phyloP scores from a whole-genome alignment of 1,140 invertebrate species.

The Drosophila athabasca region DNA sequence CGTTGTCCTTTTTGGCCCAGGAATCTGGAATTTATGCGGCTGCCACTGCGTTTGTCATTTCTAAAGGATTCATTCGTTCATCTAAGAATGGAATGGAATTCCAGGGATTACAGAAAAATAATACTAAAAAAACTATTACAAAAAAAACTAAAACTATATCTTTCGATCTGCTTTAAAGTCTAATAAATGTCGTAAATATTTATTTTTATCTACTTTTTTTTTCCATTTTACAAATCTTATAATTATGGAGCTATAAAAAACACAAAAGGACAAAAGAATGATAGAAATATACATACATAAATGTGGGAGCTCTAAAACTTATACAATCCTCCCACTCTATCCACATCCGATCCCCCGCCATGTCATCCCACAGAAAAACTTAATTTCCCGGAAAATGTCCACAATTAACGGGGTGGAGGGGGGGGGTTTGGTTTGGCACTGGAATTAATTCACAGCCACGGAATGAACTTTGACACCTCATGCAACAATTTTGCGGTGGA shows the following conservation, averaged over 20 bases:
- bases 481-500: constrained; percentile 83
- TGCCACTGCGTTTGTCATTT: constrained; percentile 63
- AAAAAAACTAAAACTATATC: constrained; percentile 7
- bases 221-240: no score
- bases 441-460: constrained; percentile 75
- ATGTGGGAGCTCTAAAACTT: neutral
- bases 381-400: constrained; percentile 83
- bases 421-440: constrained; percentile 25
- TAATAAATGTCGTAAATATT: no score
- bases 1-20: constrained; percentile 6
- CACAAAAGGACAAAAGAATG: no score
- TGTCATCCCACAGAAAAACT: constrained; percentile 46
- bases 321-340: neutral
- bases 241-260: no score
- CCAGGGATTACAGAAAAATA: constrained; percentile 60
- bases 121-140: constrained; percentile 30
- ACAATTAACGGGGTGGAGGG: constrained; percentile 62
- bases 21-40: constrained; percentile 64
- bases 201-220: no score
- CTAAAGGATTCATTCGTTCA: neutral
- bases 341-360: constrained; percentile 2
- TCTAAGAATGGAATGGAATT: constrained; percentile 34
- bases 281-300: no score
- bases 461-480: constrained; percentile 83
- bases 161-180: no score